Percentiles rank a stretch among this genome's conserved stretches.
Conservation (phyloP, 1,140 invertebrate genomes). For the Apis mellifera region Amel_HAv3.1 CM009939.2:5207501-5208000, state of each 20-base stretch:
- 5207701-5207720: conserved; percentile 43
- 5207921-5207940: no score
- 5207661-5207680: conserved; percentile 10
- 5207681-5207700: conserved; percentile 41
- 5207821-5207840: no score
- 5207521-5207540: not conserved
- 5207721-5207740: conserved; percentile 35
- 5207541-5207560: not conserved
- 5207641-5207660: conserved; percentile 28
- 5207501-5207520: not conserved
- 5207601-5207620: conserved; percentile 12
- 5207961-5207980: no score
- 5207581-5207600: conserved; percentile 6
- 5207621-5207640: conserved; percentile 17
- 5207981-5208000: no score
- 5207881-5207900: no score
- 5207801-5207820: no score
- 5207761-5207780: no score
- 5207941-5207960: no score
- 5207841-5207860: no score
- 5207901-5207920: no score
- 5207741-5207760: not conserved
- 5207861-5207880: no score
- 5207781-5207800: no score
- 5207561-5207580: not conserved